Conservation (phyloP, 2,888 invertebrate genomes). For the Melinaea menophilus region DNA sequence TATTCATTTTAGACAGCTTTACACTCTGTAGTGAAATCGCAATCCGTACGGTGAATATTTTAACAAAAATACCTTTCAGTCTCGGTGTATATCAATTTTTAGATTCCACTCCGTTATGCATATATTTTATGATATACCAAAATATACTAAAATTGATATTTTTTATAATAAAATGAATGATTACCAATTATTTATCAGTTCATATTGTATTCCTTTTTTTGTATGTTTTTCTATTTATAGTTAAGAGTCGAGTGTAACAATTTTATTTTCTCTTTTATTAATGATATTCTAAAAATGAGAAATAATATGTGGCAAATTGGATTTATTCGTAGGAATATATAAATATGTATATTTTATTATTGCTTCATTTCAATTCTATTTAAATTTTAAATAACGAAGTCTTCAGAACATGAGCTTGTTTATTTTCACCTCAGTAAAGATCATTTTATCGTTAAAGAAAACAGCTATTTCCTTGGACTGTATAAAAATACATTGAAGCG, state of each 20-base stretch:
- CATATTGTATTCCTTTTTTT: too few species aligned
- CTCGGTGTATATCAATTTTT: background rate
- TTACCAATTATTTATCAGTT: too few species aligned
- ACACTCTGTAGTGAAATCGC: background rate
- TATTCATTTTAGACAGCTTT: conserved; percentile 29
- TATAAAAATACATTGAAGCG: conserved; percentile 15
- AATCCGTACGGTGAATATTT: conserved; percentile 3
- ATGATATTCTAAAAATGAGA: too few species aligned
- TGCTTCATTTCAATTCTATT: background rate
- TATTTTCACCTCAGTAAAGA: conserved; percentile 7
- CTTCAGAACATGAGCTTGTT: conserved; percentile 1
- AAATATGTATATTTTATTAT: background rate
- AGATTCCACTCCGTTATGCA: background rate
- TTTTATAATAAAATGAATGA: too few species aligned
- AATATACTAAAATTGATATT: too few species aligned
- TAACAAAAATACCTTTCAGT: background rate
- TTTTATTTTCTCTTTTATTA: too few species aligned
- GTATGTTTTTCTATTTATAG: too few species aligned
- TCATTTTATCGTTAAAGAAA: conserved; percentile 5
- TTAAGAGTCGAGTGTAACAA: too few species aligned
- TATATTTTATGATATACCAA: background rate
- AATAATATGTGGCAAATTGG: too few species aligned
- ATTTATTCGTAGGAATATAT: too few species aligned
- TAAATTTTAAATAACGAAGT: conserved; percentile 2
- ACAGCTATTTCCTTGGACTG: conserved; percentile 7